Evolutionary conservation across 2,888 invertebrate genomes (phyloP).

Genomic region (Xylocampa areola): DNA sequence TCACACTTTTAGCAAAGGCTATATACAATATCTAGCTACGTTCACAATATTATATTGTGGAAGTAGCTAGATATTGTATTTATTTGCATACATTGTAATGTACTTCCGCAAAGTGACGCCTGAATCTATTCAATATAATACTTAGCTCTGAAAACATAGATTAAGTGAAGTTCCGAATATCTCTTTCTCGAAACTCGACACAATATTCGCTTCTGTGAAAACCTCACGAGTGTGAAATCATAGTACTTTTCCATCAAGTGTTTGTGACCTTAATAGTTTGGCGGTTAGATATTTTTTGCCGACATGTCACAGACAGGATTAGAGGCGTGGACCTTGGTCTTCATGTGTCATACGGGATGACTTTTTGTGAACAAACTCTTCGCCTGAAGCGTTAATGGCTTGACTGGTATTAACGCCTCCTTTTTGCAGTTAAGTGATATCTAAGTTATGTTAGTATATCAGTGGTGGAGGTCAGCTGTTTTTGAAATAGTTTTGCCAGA

Average conservation of each 20-base stretch:
- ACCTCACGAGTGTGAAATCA: not conserved
- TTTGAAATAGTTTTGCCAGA: too few relatives aligned
- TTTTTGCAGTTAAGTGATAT: slow-evolving; percentile 41
- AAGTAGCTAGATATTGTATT: too few relatives aligned
- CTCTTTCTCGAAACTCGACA: not conserved
- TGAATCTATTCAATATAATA: too few relatives aligned
- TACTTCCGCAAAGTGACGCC: too few relatives aligned
- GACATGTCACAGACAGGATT: slow-evolving; percentile 58
- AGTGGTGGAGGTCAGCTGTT: too few relatives aligned
- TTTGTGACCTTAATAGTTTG: slow-evolving; percentile 59
- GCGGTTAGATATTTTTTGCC: slow-evolving; percentile 59
- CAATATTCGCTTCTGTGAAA: not conserved
- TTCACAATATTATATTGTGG: too few relatives aligned
- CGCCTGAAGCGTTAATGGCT: not conserved
- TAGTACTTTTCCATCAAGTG: slow-evolving; percentile 35
- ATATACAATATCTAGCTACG: too few relatives aligned
- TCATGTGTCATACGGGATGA: slow-evolving; percentile 34
- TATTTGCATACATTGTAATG: too few relatives aligned
- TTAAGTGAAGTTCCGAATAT: too few relatives aligned
- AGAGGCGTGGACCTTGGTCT: slow-evolving; percentile 47
- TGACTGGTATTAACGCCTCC: not conserved
- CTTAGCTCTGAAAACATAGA: too few relatives aligned
- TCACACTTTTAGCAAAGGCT: too few relatives aligned
- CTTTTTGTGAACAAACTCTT: slow-evolving; percentile 38
- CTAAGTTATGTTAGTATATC: slow-evolving; percentile 15